These are phyloP conservation scores for Caenorhabditis latens DNA, from an alignment of 1,140 invertebrate genomes.

Conservation along the genomic window DNA sequence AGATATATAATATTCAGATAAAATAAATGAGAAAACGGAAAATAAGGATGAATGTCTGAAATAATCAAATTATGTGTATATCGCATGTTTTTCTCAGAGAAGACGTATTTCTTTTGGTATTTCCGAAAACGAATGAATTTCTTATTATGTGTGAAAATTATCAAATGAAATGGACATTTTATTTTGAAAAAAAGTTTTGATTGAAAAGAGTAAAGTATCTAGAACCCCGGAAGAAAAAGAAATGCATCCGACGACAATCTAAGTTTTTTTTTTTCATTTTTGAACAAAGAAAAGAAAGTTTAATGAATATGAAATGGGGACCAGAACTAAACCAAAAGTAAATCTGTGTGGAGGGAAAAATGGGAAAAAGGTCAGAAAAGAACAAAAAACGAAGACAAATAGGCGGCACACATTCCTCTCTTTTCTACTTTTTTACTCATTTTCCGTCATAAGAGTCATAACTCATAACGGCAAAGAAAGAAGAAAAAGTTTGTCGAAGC, in stretches of 20 bases:
- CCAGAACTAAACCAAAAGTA: neutral
- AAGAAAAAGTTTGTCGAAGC: constrained; percentile 43
- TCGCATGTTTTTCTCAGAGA: constrained; percentile 6
- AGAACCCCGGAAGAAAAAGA: no score
- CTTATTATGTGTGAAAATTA: no score
- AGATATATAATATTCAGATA: no score
- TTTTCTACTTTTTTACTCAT: constrained; percentile 5
- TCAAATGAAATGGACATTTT: no score
- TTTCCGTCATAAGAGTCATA: constrained; percentile 32
- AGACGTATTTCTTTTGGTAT: neutral
- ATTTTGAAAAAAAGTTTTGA: no score
- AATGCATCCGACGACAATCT: neutral
- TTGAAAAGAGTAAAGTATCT: no score
- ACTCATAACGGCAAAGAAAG: constrained; percentile 50
- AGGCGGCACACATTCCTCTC: constrained; percentile 15
- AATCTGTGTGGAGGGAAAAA: neutral
- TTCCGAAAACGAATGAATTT: no score
- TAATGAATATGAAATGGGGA: constrained; percentile 9
- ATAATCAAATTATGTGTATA: constrained; percentile 29
- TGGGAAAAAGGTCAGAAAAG: constrained; percentile 14
- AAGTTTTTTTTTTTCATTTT: neutral
- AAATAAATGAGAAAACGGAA: neutral
- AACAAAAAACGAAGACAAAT: constrained; percentile 42
- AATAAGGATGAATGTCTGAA: neutral
- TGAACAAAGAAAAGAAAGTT: neutral